Percentiles rank a stretch among this genome's conserved stretches.
Evolutionary conservation across 2,797 vertebrate genomes (phyloP).

Genomic region (Cuniculus paca): DNA sequence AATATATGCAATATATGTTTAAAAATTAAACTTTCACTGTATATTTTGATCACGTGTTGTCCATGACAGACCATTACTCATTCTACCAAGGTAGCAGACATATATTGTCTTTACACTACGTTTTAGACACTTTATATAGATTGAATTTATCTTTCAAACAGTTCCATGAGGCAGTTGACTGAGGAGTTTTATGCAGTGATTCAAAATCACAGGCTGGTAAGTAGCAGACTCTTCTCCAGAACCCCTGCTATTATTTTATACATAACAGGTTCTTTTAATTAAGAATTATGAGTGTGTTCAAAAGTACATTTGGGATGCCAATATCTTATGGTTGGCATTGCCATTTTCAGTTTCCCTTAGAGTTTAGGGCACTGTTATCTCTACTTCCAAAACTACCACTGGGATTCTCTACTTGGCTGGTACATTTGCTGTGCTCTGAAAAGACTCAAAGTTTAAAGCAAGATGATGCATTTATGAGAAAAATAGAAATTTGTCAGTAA

Average conservation of each 20-base stretch:
- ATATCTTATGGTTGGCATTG: not conserved
- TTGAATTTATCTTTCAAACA: not conserved
- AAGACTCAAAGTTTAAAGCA: not conserved
- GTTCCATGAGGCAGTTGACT: not conserved
- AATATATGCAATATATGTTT: not conserved
- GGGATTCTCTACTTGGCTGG: not conserved
- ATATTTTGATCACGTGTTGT: not conserved
- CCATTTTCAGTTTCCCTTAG: not conserved
- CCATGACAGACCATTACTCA: not conserved
- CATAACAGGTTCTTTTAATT: not conserved
- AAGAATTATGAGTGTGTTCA: not conserved
- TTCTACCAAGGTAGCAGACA: not conserved
- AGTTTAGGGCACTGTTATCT: not conserved
- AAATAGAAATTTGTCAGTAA: not conserved
- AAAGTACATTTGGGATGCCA: not conserved
- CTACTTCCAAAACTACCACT: not conserved
- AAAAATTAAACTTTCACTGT: not conserved
- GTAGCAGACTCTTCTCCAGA: not conserved
- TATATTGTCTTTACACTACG: not conserved
- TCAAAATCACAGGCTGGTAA: not conserved
- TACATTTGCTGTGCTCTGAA: not conserved
- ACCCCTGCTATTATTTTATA: not conserved
- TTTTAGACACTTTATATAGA: not conserved
- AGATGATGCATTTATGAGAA: not conserved
- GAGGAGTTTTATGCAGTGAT: not conserved